Evolutionary conservation across 2,113 vertebrate species (phyloP).

Genomic region (Sceloporus tristichus): DNA sequence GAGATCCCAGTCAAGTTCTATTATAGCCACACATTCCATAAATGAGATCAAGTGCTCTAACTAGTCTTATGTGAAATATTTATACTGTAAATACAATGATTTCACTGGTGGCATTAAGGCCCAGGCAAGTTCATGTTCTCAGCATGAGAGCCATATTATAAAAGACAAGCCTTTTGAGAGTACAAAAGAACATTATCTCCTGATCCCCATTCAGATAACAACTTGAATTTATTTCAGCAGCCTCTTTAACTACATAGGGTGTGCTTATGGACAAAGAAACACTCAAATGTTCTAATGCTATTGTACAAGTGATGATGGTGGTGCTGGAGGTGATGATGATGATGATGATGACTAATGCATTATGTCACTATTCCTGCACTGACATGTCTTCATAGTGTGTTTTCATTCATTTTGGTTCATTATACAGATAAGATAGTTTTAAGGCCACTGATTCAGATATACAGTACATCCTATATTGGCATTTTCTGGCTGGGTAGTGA

Average conservation of each 20-base stretch:
- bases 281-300: conserved; percentile 60
- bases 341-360: neutral
- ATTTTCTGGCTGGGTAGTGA: conserved; percentile 36
- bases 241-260: conserved; percentile 55
- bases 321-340: neutral
- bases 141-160: neutral
- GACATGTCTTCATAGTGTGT: neutral
- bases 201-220: conserved; percentile 63
- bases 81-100: neutral
- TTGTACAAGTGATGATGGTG: conserved; percentile 10
- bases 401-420: conserved; percentile 51
- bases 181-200: conserved; percentile 24
- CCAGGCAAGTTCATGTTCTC: neutral
- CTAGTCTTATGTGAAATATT: neutral
- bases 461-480: conserved; percentile 13
- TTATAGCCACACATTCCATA: neutral
- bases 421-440: conserved; percentile 51
- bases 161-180: neutral
- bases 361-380: conserved; percentile 28
- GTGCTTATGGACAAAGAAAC: conserved; percentile 55
- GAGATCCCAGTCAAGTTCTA: too few species aligned
- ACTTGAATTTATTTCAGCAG: conserved; percentile 61
- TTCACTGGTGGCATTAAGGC: neutral
- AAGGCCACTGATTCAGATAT: conserved; percentile 37
- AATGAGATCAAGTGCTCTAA: neutral